A percentile compares a stretch with the other conserved stretches of the same genome.
Conservation (phyloP, 2,797 vertebrate species). For the Lagodon rhomboides region DNA sequence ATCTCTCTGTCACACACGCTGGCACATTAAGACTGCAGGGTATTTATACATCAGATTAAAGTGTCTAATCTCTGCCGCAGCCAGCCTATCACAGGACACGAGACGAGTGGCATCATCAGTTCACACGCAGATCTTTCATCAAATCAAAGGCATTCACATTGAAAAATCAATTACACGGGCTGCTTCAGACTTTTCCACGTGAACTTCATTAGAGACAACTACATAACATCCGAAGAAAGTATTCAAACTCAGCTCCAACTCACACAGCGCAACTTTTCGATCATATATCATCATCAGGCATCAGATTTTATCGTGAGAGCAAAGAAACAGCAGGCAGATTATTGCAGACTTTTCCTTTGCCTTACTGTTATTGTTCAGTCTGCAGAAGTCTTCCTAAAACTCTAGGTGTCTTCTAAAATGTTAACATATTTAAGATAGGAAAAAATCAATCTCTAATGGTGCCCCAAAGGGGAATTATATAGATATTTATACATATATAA, state of each 20-base stretch:
- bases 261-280: not conserved
- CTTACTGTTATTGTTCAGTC: too few relatives aligned
- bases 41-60: constrained; percentile 72
- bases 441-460: too few relatives aligned
- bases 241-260: too few relatives aligned
- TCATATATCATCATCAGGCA: not conserved
- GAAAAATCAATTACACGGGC: not conserved
- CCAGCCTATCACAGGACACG: constrained; percentile 44
- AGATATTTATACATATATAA: too few relatives aligned
- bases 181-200: not conserved
- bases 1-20: constrained; percentile 2
- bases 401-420: too few relatives aligned
- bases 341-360: not conserved
- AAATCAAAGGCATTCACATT: not conserved
- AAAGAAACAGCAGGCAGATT: too few relatives aligned
- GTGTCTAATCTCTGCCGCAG: constrained; percentile 64
- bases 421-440: too few relatives aligned
- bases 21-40: constrained; percentile 35
- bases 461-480: too few relatives aligned
- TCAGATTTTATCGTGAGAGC: not conserved
- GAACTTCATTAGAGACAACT: too few relatives aligned
- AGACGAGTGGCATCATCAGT: constrained; percentile 38
- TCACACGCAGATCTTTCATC: constrained; percentile 33
- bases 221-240: too few relatives aligned
- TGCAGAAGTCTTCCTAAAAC: too few relatives aligned